Base-by-base conservation (phyloP, 1,140 invertebrate genomes). In the Eurosta solidaginis region DNA sequence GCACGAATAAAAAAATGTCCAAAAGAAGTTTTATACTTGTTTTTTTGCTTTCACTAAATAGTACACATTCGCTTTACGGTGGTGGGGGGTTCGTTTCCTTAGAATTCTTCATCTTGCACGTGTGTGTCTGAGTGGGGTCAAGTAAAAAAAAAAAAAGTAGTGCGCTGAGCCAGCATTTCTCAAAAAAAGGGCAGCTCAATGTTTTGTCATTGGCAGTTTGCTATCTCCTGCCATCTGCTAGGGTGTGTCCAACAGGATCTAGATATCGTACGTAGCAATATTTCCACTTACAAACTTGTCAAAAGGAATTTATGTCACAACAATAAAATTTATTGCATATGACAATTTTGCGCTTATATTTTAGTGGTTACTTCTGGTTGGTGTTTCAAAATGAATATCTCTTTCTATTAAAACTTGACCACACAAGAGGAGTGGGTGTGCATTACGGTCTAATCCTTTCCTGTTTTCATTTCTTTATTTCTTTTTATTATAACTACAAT, bases 271-370 rank as follows among this genome's bases (percentile, higher is more conserved):
- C 20, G 27, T 17, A 22, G 10, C 10, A 9, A 17, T 20, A 40
- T 42, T 29, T 40, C 59, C 59, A 68, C 59, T 68, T 68, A 42
- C 59, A 68, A 40, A 40, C 33, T 40, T 68, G 59, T 68, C 59
- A 68, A 68, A 68, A 33, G 59, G 59, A 68, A 68, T 68, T 68
- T 68, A 68, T 68, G 33, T 68, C 33, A 40, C 59, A 68, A 68
- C 36, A 68, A 68, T 68, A 68, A 68, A 68, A 42, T 68, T 68
- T 68, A 68, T 68, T 68, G 59, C 59, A 68, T 40, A 68, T 68
- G n/a, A 40, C 59, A 42, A 40, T 68, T 0, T 20, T 25, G n/a
- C n/a, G 7, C 14, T 47, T 3, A 3, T 47, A n/a, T n/a, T n/a
- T n/a, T n/a, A n/a, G n/a, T n/a, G n/a, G n/a, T n/a, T n/a, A n/a